Evolutionary conservation across 2,113 vertebrate species (phyloP).

Genomic region (Strix aluco): DNA sequence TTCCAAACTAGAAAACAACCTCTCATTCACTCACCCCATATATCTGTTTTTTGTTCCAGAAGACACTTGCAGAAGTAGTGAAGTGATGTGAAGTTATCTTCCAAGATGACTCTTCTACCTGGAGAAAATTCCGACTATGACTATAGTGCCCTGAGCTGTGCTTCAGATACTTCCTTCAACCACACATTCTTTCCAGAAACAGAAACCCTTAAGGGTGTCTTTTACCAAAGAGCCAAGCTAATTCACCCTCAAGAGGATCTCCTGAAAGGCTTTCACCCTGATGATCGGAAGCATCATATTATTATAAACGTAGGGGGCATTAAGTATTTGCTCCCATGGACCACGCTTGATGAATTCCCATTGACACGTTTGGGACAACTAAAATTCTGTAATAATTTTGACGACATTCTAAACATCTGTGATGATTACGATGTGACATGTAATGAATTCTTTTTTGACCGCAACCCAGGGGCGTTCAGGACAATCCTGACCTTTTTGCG

Average conservation of each 20-base stretch:
- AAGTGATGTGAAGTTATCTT: conserved; percentile 81
- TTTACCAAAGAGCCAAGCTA: conserved; percentile 89
- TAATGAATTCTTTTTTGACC: conserved; percentile 98
- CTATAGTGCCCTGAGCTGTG: conserved; percentile 94
- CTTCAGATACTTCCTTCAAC: conserved; percentile 87
- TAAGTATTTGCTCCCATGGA: conserved; percentile 95
- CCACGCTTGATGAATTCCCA: conserved; percentile 94
- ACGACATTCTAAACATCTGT: conserved; percentile 94
- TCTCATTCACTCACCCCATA: not conserved
- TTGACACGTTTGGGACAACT: conserved; percentile 91
- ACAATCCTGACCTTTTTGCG: conserved; percentile 94
- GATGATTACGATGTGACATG: conserved; percentile 93
- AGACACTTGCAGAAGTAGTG: conserved; percentile 18
- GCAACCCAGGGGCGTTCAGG: conserved; percentile 92
- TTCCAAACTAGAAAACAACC: not conserved
- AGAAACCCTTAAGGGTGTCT: conserved; percentile 87
- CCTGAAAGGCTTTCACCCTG: conserved; percentile 61
- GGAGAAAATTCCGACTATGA: conserved; percentile 97
- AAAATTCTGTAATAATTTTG: conserved; percentile 91
- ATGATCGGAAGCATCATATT: conserved; percentile 83
- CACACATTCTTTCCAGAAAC: conserved; percentile 82
- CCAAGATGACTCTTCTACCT: conserved; percentile 93
- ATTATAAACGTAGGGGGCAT: conserved; percentile 97
- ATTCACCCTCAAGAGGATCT: conserved; percentile 71
- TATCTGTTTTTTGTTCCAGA: conserved; percentile 35